phyloP scores from a whole-genome alignment of 2,888 invertebrate species.

The Idaea dimidiata region DNA sequence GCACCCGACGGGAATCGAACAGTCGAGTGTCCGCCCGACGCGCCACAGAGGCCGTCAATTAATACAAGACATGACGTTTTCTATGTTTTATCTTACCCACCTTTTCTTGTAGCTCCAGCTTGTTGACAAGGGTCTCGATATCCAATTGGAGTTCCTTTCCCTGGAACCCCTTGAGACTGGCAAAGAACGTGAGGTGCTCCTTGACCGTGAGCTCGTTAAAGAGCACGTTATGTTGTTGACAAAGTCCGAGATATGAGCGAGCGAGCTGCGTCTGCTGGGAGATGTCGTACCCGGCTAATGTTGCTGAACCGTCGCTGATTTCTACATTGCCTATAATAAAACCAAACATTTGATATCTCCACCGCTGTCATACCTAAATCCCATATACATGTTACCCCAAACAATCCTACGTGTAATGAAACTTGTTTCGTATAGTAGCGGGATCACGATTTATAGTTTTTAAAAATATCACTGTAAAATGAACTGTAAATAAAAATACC shows the following conservation, averaged over 20 bases:
- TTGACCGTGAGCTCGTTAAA: conserved; percentile 89
- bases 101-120: conserved; percentile 12
- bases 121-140: conserved; percentile 5
- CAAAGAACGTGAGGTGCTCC: conserved; percentile 88
- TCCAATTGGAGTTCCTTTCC: neutral
- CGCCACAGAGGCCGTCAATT: no score
- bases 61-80: neutral
- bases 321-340: neutral
- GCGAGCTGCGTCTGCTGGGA: conserved; percentile 83
- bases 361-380: neutral
- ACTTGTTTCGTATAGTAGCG: no score
- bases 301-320: conserved; percentile 30
- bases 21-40: no score
- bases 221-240: conserved; percentile 91
- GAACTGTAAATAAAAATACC: conserved; percentile 55
- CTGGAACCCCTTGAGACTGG: conserved; percentile 2
- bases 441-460: no score
- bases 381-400: conserved; percentile 71
- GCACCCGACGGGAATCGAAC: no score
- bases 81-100: conserved; percentile 6
- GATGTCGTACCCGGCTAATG: conserved; percentile 70
- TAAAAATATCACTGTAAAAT: no score
- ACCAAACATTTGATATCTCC: neutral
- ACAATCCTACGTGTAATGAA: no score
- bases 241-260: conserved; percentile 88